A percentile compares a stretch with the other conserved stretches of the same genome.
These are phyloP conservation scores for Gnathonemus echidnorhynchus DNA, from an alignment of 2,113 vertebrate genomes.

Conservation along the genomic window DNA sequence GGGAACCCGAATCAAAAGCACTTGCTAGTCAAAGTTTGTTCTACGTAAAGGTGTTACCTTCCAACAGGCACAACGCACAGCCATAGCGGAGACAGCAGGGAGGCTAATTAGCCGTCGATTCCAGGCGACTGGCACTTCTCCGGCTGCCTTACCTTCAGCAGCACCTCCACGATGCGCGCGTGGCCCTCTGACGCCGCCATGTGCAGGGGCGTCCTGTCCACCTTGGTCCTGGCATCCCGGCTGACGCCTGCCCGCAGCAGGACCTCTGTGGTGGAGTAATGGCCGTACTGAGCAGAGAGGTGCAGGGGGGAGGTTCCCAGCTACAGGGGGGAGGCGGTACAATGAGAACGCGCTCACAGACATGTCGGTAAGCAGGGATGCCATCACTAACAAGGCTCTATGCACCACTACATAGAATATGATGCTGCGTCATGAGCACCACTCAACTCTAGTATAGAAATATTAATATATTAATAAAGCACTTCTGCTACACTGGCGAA, in stretches of 20 bases:
- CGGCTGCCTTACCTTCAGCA: conserved; percentile 66
- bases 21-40: not conserved
- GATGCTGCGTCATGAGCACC: not conserved
- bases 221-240: conserved; percentile 79
- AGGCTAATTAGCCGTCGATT: not conserved
- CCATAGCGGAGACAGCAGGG: not conserved
- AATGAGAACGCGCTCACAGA: not conserved
- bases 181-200: conserved; percentile 83
- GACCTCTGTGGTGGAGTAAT: conserved; percentile 80
- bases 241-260: conserved; percentile 78
- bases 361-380: not conserved
- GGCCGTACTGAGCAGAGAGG: conserved; percentile 76
- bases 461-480: not conserved
- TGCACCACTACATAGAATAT: not conserved
- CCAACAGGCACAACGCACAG: not conserved
- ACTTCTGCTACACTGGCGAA: not conserved
- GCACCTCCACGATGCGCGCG: conserved; percentile 75
- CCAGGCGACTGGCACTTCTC: not conserved
- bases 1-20: not conserved
- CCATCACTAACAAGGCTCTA: not conserved
- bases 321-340: conserved; percentile 41
- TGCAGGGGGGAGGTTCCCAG: conserved; percentile 81
- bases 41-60: not conserved
- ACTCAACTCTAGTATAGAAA: not conserved
- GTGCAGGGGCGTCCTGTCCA: conserved; percentile 76